Conservation (phyloP, 2,888 invertebrate genomes). For the Drosophila neoperkinsi region DNA sequence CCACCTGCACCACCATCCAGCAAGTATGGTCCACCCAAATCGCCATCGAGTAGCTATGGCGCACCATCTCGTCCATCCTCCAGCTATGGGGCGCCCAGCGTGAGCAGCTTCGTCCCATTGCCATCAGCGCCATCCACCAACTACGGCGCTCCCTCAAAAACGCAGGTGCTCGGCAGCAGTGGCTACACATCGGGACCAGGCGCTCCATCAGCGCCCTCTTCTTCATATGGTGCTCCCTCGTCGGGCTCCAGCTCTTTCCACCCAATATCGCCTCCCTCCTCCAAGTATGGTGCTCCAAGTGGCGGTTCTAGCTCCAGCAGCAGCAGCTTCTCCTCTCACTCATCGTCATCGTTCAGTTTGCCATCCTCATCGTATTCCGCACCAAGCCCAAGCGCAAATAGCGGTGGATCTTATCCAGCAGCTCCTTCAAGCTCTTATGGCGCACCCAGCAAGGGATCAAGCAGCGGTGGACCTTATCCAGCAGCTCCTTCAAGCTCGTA, state of each 20-base stretch:
- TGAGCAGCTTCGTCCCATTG: slow-evolving; percentile 82
- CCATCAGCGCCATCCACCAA: slow-evolving; percentile 85
- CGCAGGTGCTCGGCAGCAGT: slow-evolving; percentile 61
- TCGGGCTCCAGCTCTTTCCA: slow-evolving; percentile 52
- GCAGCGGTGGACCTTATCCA: slow-evolving; percentile 50
- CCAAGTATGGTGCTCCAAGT: slow-evolving; percentile 70
- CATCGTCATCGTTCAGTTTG: slow-evolving; percentile 10
- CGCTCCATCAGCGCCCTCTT: slow-evolving; percentile 83
- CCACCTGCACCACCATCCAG: slow-evolving; percentile 70
- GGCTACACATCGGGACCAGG: slow-evolving; percentile 81
- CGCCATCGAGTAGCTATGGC: slow-evolving; percentile 72
- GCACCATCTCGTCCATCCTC: slow-evolving; percentile 83
- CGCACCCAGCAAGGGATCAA: slow-evolving; percentile 76
- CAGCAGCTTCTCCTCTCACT: slow-evolving; percentile 20
- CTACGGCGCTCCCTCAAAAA: slow-evolving; percentile 86
- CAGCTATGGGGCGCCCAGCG: slow-evolving; percentile 85
- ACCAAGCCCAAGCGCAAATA: slow-evolving; percentile 65
- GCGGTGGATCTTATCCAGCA: slow-evolving; percentile 85
- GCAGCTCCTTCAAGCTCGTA: slow-evolving; percentile 55
- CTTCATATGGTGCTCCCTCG: slow-evolving; percentile 85
- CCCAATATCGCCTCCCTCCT: slow-evolving; percentile 42
- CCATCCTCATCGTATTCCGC: slow-evolving; percentile 36
- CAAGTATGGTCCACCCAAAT: slow-evolving; percentile 72
- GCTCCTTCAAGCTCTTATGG: slow-evolving; percentile 77
- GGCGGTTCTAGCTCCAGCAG: slow-evolving; percentile 19